Evolutionary conservation across 2,888 invertebrate genomes (phyloP).

Genomic region (Tetropium fuscum): DNA sequence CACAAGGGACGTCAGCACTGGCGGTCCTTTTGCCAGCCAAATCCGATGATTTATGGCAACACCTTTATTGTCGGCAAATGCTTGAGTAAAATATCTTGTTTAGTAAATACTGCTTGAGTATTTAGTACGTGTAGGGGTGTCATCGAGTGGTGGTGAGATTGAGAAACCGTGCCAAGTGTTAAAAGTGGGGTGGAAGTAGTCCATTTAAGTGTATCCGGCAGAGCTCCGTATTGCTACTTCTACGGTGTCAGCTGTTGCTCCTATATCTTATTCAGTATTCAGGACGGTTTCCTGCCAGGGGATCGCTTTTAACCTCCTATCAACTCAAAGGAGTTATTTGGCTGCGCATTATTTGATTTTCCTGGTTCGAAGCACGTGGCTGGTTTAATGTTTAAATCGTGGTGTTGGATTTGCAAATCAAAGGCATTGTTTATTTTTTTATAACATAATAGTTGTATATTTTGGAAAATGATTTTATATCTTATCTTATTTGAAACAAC

Average conservation of each 20-base stretch:
- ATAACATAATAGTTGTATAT: no score
- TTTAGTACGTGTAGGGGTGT: slow-evolving; percentile 6
- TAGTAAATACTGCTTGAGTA: slow-evolving; percentile 43
- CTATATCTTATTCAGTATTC: slow-evolving; percentile 3
- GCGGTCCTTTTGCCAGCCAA: neutral
- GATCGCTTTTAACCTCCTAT: slow-evolving; percentile 1
- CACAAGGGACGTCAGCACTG: neutral
- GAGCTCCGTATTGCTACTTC: neutral
- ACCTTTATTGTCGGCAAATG: slow-evolving; percentile 38
- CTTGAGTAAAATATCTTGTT: slow-evolving; percentile 57
- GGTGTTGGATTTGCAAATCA: no score
- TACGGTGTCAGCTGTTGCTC: neutral
- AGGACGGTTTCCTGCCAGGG: neutral
- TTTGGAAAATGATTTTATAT: no score
- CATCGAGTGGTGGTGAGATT: slow-evolving; percentile 23
- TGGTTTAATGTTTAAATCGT: no score
- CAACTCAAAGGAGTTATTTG: slow-evolving; percentile 1
- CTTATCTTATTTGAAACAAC: no score
- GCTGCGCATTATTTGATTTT: slow-evolving; percentile 18
- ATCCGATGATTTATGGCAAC: slow-evolving; percentile 9
- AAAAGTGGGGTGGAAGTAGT: slow-evolving; percentile 19
- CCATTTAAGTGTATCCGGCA: slow-evolving; percentile 20
- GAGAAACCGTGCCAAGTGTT: slow-evolving; percentile 10
- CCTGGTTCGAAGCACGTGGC: neutral
- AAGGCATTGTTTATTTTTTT: no score